These are phyloP conservation scores for Hylaea fasciaria DNA, from an alignment of 2,888 invertebrate genomes.

Conservation along the genomic window DNA sequence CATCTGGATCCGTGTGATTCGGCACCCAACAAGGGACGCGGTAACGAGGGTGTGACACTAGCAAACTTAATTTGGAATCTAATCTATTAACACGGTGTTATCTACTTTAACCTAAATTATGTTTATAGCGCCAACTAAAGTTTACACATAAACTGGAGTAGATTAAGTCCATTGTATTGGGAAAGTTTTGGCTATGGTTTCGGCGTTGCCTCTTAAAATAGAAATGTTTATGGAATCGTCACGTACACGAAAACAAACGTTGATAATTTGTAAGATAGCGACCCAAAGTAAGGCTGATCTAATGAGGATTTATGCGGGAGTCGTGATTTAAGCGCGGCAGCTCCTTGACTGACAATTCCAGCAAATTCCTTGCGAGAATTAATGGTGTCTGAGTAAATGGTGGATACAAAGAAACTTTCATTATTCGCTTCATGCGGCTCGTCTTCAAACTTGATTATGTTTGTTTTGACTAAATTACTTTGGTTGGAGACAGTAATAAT, in stretches of 20 bases:
- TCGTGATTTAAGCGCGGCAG: constrained; percentile 43
- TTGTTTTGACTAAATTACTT: constrained; percentile 29
- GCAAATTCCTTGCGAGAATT: constrained; percentile 38
- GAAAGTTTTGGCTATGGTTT: constrained; percentile 30
- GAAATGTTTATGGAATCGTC: constrained; percentile 28
- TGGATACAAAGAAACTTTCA: constrained; percentile 29
- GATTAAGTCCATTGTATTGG: constrained; percentile 40
- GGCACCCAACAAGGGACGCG: constrained; percentile 40
- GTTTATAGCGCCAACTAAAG: constrained; percentile 39
- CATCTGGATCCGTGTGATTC: constrained; percentile 56
- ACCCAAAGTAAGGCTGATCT: constrained; percentile 42
- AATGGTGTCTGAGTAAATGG: constrained; percentile 34
- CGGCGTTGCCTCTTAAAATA: constrained; percentile 30
- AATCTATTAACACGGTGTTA: constrained; percentile 65
- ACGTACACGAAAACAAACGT: constrained; percentile 27
- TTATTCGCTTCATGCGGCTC: constrained; percentile 15
- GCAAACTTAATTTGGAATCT: constrained; percentile 65
- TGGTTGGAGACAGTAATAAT: constrained; percentile 16
- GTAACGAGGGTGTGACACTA: constrained; percentile 69
- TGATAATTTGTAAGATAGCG: constrained; percentile 36
- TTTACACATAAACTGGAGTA: constrained; percentile 39
- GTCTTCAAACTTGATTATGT: constrained; percentile 25
- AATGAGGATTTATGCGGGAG: constrained; percentile 57
- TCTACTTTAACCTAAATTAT: constrained; percentile 53
- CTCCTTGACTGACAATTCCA: constrained; percentile 44